A percentile compares a stretch with the other conserved stretches of the same genome.
Conservation (phyloP, 2,797 vertebrate genomes). For the Monodelphis domestica region DNA sequence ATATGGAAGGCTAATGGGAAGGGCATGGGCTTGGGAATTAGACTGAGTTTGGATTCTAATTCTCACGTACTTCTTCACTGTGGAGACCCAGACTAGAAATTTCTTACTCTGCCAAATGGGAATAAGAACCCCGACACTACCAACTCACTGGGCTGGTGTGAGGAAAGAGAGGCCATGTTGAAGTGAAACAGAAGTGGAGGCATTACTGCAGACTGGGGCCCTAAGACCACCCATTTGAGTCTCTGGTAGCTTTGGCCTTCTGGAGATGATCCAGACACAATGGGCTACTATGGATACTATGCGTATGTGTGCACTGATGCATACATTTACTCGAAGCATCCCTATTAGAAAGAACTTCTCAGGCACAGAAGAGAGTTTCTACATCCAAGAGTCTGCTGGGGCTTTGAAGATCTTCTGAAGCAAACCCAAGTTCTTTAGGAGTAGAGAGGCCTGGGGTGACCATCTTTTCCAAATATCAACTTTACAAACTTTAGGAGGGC, state of each 20-base stretch:
- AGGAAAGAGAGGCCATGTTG: constrained; percentile 36
- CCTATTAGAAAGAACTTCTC: background rate
- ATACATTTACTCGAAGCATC: no score
- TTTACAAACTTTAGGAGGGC: background rate
- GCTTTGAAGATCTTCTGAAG: background rate
- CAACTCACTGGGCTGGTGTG: background rate
- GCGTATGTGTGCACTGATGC: no score
- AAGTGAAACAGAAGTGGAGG: background rate
- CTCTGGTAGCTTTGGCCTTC: background rate
- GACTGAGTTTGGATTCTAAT: background rate
- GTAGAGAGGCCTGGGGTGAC: background rate
- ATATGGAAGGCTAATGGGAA: background rate
- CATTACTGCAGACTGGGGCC: background rate
- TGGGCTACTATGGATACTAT: background rate
- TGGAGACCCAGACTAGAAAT: constrained; percentile 13
- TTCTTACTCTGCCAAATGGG: constrained; percentile 32
- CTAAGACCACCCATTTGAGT: constrained; percentile 19
- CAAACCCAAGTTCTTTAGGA: background rate
- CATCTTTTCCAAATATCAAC: background rate
- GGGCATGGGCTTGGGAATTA: background rate
- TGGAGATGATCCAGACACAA: background rate
- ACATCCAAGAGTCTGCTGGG: background rate
- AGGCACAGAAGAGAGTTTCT: background rate
- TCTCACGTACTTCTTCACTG: constrained; percentile 4
- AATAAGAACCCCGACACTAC: background rate